Evolutionary conservation across 1,140 invertebrate genomes (phyloP), one percentile per base, ranked within the genome.

Genomic region (Zaprionus nigranus): DNA sequence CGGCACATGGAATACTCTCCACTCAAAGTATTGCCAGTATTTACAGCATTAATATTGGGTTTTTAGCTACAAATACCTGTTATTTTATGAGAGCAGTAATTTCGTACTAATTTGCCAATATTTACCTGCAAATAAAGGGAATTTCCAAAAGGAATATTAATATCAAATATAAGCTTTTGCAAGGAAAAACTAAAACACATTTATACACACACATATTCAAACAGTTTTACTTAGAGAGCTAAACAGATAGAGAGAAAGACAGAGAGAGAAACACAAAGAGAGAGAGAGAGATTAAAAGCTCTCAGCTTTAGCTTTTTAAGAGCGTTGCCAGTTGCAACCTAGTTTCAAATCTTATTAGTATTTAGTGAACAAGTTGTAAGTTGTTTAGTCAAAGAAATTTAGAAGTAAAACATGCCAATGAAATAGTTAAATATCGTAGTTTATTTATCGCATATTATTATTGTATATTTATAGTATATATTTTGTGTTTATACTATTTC

Each of bases 91-190:
- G 34, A 54, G 57, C 26, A 34, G n/a, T 43, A 54, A 17, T 54
- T 49, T 46, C 13, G 24, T 22, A 60, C 24, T 68, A 34, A 43
- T 38, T 36, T 61, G 38, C 60, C 79, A 66, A 88, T 87, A 88
- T 51, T 90, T 90, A 90, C 85, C 85, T 90, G 85, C 2, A 90
- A 90, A 12, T 79, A 90, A 59, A 87, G 13, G 79, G 67, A 30
- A 46, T 38, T 49, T 43, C n/a, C 51, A 58, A 57, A 81, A 65
- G 79, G 51, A 81, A 60, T 81, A 17, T 26, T 40, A 5, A 38
- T 53, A 24, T 54, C 0, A 9, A 38, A 5, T 1, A 13, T 1
- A 5, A 43, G 0, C 2, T n/a, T 61, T 17, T 6, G 12, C 9
- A 36, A 80, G 68, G 26, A 4, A 56, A 70, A 74, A 81, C 64